Evolutionary conservation across 53 echinoderm and acorn worm genomes (phyloP).

Genomic region (Actinopyga echinites): DNA sequence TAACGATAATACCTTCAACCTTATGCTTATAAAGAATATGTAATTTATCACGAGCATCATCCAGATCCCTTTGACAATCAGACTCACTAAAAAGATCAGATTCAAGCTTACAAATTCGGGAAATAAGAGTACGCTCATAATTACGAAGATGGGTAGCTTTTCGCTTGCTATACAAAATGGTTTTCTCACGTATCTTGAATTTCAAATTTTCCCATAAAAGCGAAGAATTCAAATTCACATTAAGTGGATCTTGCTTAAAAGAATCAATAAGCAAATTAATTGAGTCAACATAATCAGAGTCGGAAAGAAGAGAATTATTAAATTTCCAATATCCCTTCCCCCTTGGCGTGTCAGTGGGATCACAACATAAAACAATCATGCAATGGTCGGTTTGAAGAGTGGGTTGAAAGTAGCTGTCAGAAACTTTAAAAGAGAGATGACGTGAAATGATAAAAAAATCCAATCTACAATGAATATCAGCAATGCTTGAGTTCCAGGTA

Average conservation of each 20-base stretch:
- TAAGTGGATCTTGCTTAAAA: not conserved
- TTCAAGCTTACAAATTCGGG: conserved; percentile 29
- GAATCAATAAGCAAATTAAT: not conserved
- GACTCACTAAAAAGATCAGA: not conserved
- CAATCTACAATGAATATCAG: conserved; percentile 44
- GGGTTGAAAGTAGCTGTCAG: not conserved
- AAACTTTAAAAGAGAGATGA: conserved; percentile 1
- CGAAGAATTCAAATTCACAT: not conserved
- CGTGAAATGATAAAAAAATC: conserved; percentile 51
- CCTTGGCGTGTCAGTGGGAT: not conserved
- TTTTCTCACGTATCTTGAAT: conserved; percentile 42
- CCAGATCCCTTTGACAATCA: not conserved
- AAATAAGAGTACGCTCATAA: not conserved
- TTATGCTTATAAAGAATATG: conserved; percentile 44
- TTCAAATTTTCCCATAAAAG: conserved; percentile 46
- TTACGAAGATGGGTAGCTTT: not conserved
- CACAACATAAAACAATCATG: not conserved
- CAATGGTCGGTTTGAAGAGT: conserved; percentile 51
- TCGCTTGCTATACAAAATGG: not conserved
- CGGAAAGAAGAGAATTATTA: too few species aligned
- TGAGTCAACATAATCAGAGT: not conserved
- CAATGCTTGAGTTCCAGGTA: conserved; percentile 36
- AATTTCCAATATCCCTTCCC: too few species aligned
- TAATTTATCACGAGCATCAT: conserved; percentile 16
- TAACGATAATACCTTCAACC: conserved; percentile 31